phyloP scores from a whole-genome alignment of 2,113 vertebrate species.

The Pantherophis guttatus region DNA sequence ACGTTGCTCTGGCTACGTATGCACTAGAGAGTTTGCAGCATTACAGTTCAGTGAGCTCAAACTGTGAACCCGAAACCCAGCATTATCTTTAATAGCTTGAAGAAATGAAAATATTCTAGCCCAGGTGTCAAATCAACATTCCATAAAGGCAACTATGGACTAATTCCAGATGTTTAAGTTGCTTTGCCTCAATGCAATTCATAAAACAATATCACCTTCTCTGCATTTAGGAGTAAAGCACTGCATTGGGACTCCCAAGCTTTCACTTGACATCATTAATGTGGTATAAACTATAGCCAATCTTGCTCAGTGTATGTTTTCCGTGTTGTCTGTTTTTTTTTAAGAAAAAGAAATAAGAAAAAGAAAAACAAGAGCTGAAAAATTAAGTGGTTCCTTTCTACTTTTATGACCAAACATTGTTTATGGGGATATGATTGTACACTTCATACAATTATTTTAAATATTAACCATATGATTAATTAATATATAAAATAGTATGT shows the following conservation, averaged over 20 bases:
- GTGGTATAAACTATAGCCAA: background rate
- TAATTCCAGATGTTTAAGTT: conserved; percentile 59
- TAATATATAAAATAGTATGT: background rate
- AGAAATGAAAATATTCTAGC: conserved; percentile 40
- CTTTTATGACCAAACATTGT: background rate
- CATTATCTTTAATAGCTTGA: conserved; percentile 32
- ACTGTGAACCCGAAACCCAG: conserved; percentile 17
- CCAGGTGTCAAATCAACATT: conserved; percentile 52
- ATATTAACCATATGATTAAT: background rate
- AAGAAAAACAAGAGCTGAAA: conserved; percentile 32
- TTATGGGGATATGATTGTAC: background rate
- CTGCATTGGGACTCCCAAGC: background rate
- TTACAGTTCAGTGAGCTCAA: conserved; percentile 29
- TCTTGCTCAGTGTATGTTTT: background rate
- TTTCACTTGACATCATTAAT: conserved; percentile 21
- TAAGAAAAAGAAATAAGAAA: background rate
- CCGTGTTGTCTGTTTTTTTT: background rate
- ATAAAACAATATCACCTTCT: conserved; percentile 30
- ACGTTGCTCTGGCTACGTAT: background rate
- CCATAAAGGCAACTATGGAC: conserved; percentile 47
- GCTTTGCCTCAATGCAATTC: conserved; percentile 24
- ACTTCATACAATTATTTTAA: background rate
- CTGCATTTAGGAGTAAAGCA: background rate
- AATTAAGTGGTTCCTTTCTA: conserved; percentile 37
- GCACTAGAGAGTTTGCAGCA: background rate